Conservation (phyloP, 2,888 invertebrate genomes). For the Acheta domesticus region DNA sequence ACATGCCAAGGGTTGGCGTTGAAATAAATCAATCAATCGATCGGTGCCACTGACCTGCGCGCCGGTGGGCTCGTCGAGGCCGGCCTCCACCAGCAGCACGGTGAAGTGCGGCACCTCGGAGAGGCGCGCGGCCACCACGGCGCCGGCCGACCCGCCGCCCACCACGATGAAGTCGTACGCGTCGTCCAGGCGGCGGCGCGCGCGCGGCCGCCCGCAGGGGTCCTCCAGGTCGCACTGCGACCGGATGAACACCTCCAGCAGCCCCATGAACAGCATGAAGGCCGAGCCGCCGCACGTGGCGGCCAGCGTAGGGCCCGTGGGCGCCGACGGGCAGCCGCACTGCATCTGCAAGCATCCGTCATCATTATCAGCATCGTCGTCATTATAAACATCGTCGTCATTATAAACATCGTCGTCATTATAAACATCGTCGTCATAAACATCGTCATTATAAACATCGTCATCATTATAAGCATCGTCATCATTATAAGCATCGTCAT, state of each 20-base stretch:
- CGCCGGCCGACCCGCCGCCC: constrained; percentile 51
- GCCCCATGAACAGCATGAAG: constrained; percentile 86
- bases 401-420: no score
- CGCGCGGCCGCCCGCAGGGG: constrained; percentile 69
- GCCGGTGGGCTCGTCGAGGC: constrained; percentile 82
- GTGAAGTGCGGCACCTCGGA: constrained; percentile 69
- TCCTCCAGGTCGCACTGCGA: constrained; percentile 86
- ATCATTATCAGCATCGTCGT: no score
- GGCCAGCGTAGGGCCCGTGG: constrained; percentile 80
- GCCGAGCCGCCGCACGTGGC: constrained; percentile 79
- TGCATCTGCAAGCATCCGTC: constrained; percentile 46
- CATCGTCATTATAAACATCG: no score
- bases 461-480: no score
- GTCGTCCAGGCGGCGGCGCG: constrained; percentile 47
- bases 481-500: no score
- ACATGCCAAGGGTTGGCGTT: no score
- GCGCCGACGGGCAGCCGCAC: constrained; percentile 75
- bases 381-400: no score
- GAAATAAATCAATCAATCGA: no score
- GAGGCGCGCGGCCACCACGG: constrained; percentile 67
- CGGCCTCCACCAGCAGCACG: constrained; percentile 71
- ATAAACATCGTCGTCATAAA: no score
- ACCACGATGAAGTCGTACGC: constrained; percentile 67
- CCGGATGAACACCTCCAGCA: constrained; percentile 78
- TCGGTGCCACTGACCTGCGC: constrained; percentile 56